Base-by-base conservation (phyloP, 2,113 vertebrate species). In the Chaenocephalus aceratus region DNA sequence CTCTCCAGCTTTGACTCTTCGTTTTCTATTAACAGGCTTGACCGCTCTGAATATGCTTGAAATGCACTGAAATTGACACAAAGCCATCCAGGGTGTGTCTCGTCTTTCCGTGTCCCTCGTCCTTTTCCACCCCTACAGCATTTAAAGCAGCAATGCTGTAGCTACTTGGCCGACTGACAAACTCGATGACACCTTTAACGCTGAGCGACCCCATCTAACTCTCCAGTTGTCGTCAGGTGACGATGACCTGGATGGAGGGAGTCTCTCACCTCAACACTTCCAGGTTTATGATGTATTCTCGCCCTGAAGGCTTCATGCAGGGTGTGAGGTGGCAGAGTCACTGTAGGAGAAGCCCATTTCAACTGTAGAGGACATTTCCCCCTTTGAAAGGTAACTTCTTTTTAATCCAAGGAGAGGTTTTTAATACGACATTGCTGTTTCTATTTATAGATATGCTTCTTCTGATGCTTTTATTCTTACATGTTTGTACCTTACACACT, bases 1-100 rank as follows among this genome's bases (percentile, higher is more conserved):
- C 72, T 85, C 45, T 23, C 34, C 74, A 71, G 15, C 45, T 79
- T 70, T 70, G 49, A 62, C 59, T 74, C 54, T 54, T 61, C 69
- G 21, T 68, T 57, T 59, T 70, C 45, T 79, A 12, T 76, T 64
- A 72, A 57, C 48, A 59, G 58, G 23, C 44, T 63, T 52, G 75
- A 80, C 60, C 62, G 1, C 26, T 68, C 1, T 59, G 51, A 16
- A 12, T 21, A 52, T 63, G 76, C 67, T 59, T 76, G 48, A 53
- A 52, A 58, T 44, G 41, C 60, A 36, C 53, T 48, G 23, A 74
- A 60, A 1, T 49, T 49, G 21, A 16, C 21, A 58, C 18, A 14
- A 53, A 57, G 14, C n/a, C 77, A 53, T 72, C n/a, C 44, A 48
- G 60, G 36, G 60, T 60, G 46, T 23, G 49, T 61, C 68, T 49